Conservation (phyloP, 2,113 vertebrate species). For the Syngnathus typhle region DNA sequence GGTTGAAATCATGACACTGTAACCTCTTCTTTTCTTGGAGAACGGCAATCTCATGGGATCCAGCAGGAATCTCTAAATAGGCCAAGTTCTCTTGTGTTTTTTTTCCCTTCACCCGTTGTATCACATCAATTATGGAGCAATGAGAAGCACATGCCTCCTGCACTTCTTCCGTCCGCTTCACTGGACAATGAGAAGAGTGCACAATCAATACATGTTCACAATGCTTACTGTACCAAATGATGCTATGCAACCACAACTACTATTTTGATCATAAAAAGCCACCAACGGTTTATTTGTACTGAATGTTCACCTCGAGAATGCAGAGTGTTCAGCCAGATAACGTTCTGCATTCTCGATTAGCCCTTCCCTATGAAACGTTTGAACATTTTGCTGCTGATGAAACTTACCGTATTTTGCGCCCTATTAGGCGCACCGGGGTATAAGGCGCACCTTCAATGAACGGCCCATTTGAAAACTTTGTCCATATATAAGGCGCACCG, state of each 20-base stretch:
- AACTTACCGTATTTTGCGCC: too few relatives aligned
- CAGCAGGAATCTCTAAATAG: constrained; percentile 60
- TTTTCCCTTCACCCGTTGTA: constrained; percentile 39
- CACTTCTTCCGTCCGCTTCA: constrained; percentile 51
- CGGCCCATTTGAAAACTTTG: too few relatives aligned
- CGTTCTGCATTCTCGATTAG: too few relatives aligned
- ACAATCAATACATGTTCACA: not conserved
- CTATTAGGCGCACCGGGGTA: too few relatives aligned
- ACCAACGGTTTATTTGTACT: not conserved
- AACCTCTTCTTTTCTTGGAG: constrained; percentile 16
- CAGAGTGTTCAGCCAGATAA: not conserved
- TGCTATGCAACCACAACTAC: not conserved
- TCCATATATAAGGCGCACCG: too few relatives aligned
- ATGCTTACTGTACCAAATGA: constrained; percentile 2
- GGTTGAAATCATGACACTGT: not conserved
- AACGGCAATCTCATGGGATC: constrained; percentile 39
- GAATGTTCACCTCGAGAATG: not conserved
- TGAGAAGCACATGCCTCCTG: constrained; percentile 52
- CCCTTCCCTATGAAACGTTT: too few relatives aligned
- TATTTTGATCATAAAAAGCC: not conserved
- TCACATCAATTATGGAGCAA: constrained; percentile 64
- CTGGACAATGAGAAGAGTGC: constrained; percentile 23
- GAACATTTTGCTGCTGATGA: too few relatives aligned
- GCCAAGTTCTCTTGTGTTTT: constrained; percentile 58
- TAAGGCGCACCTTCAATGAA: too few relatives aligned